Conservation (phyloP, 1,140 invertebrate genomes). For the Achatina immaculata region DNA sequence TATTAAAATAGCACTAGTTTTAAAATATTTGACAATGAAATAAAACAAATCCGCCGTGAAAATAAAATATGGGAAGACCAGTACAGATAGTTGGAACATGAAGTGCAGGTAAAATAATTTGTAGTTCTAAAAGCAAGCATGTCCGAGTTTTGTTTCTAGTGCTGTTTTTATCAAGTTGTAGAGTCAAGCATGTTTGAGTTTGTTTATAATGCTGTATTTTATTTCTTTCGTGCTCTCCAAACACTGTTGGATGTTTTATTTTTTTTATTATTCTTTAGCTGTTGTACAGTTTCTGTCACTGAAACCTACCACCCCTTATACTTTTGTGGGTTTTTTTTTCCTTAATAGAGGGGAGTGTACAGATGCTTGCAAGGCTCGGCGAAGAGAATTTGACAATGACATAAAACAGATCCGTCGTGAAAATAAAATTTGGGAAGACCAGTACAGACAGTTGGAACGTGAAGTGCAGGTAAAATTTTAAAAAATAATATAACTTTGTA, state of each 20-base stretch:
- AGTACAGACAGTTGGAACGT: constrained; percentile 74
- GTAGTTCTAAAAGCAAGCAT: no score
- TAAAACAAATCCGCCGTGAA: constrained; percentile 81
- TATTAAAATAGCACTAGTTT: no score
- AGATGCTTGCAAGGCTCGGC: constrained; percentile 81
- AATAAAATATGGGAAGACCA: constrained; percentile 83
- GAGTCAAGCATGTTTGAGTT: no score
- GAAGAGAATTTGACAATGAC: constrained; percentile 84
- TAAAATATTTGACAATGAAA: constrained; percentile 84
- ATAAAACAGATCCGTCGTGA: constrained; percentile 81
- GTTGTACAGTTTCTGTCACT: no score
- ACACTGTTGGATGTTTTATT: no score
- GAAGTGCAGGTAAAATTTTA: constrained; percentile 74
- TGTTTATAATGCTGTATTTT: no score
- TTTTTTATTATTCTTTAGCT: no score
- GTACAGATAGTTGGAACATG: constrained; percentile 73
- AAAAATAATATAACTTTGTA: no score
- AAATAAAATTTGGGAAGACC: constrained; percentile 83
- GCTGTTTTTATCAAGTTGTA: no score
- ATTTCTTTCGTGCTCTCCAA: no score
- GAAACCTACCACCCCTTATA: no score
- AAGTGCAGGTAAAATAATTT: constrained; percentile 74
- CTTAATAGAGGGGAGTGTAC: constrained; percentile 78
- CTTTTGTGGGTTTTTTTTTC: constrained; percentile 25
- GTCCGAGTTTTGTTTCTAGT: no score